Conservation (phyloP, 37 sponge, comb jelly and placozoan genomes). For the Amphimedon queenslandica region DNA sequence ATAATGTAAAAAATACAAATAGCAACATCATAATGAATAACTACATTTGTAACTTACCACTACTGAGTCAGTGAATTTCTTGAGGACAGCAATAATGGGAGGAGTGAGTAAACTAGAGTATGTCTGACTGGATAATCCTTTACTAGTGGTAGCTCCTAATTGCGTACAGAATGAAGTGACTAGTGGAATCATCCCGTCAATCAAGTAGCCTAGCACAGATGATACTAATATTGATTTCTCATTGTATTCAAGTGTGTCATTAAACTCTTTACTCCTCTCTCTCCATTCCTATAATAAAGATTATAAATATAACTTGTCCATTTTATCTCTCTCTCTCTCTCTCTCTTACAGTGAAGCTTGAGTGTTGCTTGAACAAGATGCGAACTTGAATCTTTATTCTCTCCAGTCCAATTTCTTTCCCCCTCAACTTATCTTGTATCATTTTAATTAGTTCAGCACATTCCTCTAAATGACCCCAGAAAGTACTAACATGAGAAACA, state of each 20-base stretch:
- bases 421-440: not conserved
- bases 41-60: not conserved
- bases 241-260: no score
- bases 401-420: not conserved
- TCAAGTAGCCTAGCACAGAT: no score
- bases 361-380: not conserved
- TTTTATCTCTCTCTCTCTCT: no score
- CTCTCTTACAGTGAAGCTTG: no score
- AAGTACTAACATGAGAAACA: not conserved
- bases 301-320: no score
- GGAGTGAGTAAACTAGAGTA: not conserved
- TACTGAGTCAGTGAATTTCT: not conserved
- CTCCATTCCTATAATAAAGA: no score
- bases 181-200: not conserved
- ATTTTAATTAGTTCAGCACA: not conserved
- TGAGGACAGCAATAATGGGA: not conserved
- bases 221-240: no score
- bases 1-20: no score
- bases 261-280: no score
- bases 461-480: constrained; percentile 4
- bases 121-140: not conserved
- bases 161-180: not conserved
- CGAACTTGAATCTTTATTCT: not conserved
- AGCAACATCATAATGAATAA: not conserved
- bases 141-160: not conserved